Evolutionary conservation across 2,113 vertebrate species (phyloP).

Genomic region (Tapirus terrestris): DNA sequence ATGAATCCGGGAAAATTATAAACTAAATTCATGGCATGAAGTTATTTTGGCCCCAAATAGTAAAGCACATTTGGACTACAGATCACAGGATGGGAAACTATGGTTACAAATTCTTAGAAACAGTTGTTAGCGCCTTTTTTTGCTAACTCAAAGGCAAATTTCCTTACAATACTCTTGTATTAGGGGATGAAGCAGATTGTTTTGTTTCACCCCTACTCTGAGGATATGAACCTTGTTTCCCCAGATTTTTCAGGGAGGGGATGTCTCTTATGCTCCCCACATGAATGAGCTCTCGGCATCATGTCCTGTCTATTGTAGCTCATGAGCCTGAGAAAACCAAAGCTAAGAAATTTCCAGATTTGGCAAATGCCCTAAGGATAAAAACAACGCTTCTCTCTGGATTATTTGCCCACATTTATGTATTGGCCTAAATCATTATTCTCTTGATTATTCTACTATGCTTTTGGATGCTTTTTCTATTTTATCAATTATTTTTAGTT

Average conservation of each 20-base stretch:
- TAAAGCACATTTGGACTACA: no score
- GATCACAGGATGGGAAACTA: no score
- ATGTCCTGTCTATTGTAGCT: neutral
- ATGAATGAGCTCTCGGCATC: neutral
- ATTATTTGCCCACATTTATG: neutral
- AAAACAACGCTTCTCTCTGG: neutral
- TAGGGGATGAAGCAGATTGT: neutral
- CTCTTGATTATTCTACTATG: neutral
- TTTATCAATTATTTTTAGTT: neutral
- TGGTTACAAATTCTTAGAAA: no score
- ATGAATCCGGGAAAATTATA: no score
- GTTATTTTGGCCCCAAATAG: no score
- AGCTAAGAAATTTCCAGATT: neutral
- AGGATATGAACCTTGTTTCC: neutral
- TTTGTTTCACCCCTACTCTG: neutral
- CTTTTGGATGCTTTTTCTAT: neutral
- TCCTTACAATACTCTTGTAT: neutral
- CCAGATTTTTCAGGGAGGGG: neutral
- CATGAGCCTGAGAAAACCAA: neutral
- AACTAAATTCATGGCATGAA: no score
- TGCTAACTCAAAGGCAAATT: neutral
- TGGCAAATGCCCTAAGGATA: neutral
- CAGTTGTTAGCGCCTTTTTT: no score
- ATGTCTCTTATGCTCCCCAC: neutral
- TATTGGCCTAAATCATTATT: neutral